These are phyloP conservation scores for Plecotus auritus DNA, from an alignment of 2,113 vertebrate species.

Conservation along the genomic window DNA sequence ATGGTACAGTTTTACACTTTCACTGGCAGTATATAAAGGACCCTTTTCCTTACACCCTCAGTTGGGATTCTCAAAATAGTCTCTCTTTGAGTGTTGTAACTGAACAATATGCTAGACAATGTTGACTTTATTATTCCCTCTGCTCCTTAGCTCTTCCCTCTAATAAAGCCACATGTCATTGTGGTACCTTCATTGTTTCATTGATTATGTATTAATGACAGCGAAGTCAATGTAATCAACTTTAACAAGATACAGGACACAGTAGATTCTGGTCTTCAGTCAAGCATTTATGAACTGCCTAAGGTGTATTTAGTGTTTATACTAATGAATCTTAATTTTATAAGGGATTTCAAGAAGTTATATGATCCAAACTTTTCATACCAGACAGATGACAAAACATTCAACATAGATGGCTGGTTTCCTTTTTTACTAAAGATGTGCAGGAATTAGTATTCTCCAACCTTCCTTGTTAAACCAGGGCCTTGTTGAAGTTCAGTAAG, in stretches of 20 bases:
- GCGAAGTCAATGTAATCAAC: background rate
- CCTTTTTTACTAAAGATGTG: background rate
- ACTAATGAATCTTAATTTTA: background rate
- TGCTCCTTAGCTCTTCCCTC: background rate
- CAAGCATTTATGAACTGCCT: background rate
- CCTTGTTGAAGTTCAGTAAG: background rate
- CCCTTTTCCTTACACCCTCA: background rate
- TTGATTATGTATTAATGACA: background rate
- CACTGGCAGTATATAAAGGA: background rate
- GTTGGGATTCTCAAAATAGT: background rate
- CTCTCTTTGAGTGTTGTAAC: background rate
- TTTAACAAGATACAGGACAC: background rate
- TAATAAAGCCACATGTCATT: background rate
- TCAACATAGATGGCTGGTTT: conserved; percentile 33
- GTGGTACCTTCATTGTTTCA: background rate
- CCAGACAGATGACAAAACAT: background rate
- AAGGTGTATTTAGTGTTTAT: background rate
- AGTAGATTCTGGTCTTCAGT: background rate
- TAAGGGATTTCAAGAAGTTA: conserved; percentile 41
- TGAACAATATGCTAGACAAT: background rate
- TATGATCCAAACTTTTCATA: background rate
- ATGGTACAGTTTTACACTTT: background rate
- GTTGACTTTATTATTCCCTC: background rate
- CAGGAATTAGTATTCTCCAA: background rate
- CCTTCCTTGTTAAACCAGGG: background rate